These are phyloP conservation scores for Heliconius charithonia DNA, from an alignment of 2,888 invertebrate species.

Conservation along the genomic window DNA sequence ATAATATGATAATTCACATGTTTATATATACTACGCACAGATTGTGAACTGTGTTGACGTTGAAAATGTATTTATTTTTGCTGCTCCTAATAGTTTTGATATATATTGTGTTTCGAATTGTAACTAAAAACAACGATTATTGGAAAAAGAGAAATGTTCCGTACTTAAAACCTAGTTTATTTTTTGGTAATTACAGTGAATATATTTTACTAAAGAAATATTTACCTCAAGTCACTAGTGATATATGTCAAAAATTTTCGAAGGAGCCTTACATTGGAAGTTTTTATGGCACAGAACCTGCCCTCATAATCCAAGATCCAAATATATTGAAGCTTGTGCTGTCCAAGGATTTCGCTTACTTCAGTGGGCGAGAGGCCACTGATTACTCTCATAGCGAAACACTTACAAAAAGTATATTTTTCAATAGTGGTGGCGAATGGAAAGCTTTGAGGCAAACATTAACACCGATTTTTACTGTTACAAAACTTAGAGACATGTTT, in stretches of 20 bases:
- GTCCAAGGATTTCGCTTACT: constrained; percentile 8
- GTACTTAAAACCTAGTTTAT: constrained; percentile 52
- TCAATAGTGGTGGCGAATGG: constrained; percentile 64
- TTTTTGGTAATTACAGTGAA: constrained; percentile 65
- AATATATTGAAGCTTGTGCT: constrained; percentile 9
- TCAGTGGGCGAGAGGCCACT: constrained; percentile 52
- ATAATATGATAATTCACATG: too few relatives aligned
- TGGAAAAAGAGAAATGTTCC: constrained; percentile 63
- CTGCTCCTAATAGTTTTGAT: background rate
- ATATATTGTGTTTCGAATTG: background rate
- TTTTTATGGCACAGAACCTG: constrained; percentile 17
- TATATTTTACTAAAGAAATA: constrained; percentile 57
- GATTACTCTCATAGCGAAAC: constrained; percentile 58
- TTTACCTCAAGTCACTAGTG: constrained; percentile 51
- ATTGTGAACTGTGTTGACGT: background rate
- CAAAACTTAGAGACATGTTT: constrained; percentile 17
- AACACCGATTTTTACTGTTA: constrained; percentile 51
- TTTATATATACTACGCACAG: background rate
- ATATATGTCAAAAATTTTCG: constrained; percentile 59
- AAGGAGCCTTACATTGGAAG: constrained; percentile 55
- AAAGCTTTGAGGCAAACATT: constrained; percentile 60
- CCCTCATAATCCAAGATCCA: constrained; percentile 17
- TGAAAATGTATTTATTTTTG: constrained; percentile 11
- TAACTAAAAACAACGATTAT: constrained; percentile 53
- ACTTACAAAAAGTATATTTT: constrained; percentile 59